phyloP scores from a whole-genome alignment of 2,888 invertebrate species.

The Phytoseiulus persimilis region DNA sequence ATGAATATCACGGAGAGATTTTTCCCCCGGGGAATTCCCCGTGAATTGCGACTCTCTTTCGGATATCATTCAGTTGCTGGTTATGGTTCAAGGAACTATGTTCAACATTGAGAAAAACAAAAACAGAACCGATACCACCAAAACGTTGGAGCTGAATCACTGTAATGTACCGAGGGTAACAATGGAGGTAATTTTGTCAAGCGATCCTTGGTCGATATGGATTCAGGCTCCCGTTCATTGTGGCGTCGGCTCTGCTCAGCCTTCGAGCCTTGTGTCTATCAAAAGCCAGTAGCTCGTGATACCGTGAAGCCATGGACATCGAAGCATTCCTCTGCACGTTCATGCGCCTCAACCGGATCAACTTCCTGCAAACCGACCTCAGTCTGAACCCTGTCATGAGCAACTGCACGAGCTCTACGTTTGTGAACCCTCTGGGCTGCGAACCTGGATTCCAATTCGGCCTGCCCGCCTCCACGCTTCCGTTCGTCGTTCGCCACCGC shows the following conservation, averaged over 20 bases:
- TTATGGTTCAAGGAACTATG: background rate
- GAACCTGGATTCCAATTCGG: background rate
- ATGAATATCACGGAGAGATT: too few species aligned
- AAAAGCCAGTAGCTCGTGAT: background rate
- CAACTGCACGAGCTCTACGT: background rate
- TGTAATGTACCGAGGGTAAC: background rate
- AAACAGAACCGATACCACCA: background rate
- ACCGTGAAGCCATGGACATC: background rate
- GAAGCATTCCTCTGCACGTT: background rate
- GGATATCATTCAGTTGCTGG: background rate
- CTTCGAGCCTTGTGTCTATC: background rate
- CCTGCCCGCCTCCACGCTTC: background rate
- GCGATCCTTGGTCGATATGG: background rate
- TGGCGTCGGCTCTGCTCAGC: background rate
- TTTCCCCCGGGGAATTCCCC: too few species aligned
- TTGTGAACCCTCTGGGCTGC: background rate
- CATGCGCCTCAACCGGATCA: background rate
- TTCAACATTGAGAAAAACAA: background rate
- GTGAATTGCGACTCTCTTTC: too few species aligned
- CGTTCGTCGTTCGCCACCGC: background rate
- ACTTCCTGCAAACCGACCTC: background rate
- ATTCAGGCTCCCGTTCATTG: background rate
- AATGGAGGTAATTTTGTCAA: background rate
- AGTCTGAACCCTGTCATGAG: background rate
- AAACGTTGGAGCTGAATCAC: background rate